phyloP scores from a whole-genome alignment of 1,140 invertebrate species.

The Metaphire vulgaris region DNA sequence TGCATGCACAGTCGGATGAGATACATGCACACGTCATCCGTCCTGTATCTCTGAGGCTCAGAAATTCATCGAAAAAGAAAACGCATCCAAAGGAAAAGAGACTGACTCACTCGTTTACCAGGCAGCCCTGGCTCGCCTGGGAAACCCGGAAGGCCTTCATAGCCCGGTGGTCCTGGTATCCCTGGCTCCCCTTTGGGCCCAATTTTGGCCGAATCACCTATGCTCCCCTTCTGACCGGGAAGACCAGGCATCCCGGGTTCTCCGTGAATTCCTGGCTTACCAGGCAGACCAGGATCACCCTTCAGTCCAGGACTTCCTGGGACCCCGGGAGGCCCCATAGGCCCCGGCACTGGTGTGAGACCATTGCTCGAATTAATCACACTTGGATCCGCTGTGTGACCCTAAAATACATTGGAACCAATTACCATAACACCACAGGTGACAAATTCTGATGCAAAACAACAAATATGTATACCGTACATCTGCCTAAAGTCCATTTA shows the following conservation, averaged over 20 bases:
- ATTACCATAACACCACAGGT: no score
- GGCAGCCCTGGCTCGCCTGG: slow-evolving; percentile 27
- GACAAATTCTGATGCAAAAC: no score
- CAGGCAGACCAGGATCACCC: slow-evolving; percentile 27
- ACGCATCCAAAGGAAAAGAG: no score
- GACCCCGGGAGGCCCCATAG: slow-evolving; percentile 7
- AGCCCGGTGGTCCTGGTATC: slow-evolving; percentile 21
- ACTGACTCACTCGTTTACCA: slow-evolving; percentile 29
- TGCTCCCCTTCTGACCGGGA: slow-evolving; percentile 28
- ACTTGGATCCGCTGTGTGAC: slow-evolving; percentile 2
- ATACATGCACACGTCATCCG: no score
- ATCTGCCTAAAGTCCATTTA: no score
- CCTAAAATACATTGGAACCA: no score
- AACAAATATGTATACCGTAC: no score
- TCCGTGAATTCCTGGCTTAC: slow-evolving; percentile 27
- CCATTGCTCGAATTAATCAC: no score
- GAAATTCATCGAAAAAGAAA: no score
- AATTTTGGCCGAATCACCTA: slow-evolving; percentile 16
- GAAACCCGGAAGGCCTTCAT: slow-evolving; percentile 22
- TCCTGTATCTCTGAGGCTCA: no score
- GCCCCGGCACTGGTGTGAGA: slow-evolving; percentile 5
- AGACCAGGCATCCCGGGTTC: slow-evolving; percentile 31
- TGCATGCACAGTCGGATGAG: no score
- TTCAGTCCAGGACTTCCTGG: slow-evolving; percentile 16
- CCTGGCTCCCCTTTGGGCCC: slow-evolving; percentile 17